Percentiles rank a stretch among this genome's conserved stretches.
These are phyloP conservation scores for Siderastrea radians DNA, from an alignment of 92 coral and sea anemone genomes.

Conservation along the genomic window DNA sequence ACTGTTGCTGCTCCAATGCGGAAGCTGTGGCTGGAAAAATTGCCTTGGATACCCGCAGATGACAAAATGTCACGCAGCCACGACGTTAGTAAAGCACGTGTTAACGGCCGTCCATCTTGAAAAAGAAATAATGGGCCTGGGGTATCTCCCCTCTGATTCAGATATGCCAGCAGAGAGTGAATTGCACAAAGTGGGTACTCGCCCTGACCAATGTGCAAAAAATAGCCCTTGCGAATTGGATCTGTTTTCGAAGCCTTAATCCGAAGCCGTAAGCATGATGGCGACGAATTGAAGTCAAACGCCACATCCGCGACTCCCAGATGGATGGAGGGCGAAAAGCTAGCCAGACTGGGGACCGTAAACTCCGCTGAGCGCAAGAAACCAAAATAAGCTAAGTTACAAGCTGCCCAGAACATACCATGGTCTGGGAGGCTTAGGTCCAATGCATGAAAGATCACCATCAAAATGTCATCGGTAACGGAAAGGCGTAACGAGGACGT, in stretches of 20 bases:
- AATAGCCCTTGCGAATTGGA: slow-evolving; percentile 35
- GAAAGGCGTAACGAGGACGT: not conserved
- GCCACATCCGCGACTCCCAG: slow-evolving; percentile 15
- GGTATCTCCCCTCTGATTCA: slow-evolving; percentile 3
- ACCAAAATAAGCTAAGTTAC: slow-evolving; percentile 27
- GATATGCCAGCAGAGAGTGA: not conserved
- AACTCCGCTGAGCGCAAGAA: not conserved
- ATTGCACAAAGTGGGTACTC: slow-evolving; percentile 16
- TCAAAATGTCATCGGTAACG: not conserved
- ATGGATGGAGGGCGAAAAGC: slow-evolving; percentile 4
- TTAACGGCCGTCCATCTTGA: not conserved
- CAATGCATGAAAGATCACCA: not conserved
- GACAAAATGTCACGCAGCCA: slow-evolving; percentile 1
- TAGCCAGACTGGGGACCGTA: not conserved
- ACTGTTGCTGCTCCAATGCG: slow-evolving; percentile 14
- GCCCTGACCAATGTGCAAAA: slow-evolving; percentile 16
- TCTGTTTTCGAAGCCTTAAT: slow-evolving; percentile 50
- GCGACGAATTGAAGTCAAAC: not conserved
- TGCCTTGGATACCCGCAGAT: not conserved
- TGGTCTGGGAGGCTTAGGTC: not conserved
- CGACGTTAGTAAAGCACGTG: not conserved
- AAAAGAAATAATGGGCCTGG: slow-evolving; percentile 9
- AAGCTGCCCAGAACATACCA: slow-evolving; percentile 30
- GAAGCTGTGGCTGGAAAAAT: slow-evolving; percentile 18
- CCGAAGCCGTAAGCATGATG: slow-evolving; percentile 7